Evolutionary conservation across 2,113 vertebrate species (phyloP).

Genomic region (Petrocephalus microphthalmus): DNA sequence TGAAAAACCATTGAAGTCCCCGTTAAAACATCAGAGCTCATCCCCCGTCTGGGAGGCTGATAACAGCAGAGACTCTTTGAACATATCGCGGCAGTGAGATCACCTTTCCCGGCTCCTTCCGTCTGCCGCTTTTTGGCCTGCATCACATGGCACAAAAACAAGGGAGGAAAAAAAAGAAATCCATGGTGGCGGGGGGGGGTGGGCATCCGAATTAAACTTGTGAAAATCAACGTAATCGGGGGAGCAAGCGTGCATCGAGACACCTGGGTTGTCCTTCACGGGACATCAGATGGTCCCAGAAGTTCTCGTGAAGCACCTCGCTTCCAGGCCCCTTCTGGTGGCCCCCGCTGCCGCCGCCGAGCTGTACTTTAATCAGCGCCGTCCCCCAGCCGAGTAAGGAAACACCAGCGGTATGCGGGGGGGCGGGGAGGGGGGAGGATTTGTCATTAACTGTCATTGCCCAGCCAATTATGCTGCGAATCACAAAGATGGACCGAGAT

Average conservation of each 20-base stretch:
- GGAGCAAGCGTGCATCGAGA: not conserved
- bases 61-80: slow-evolving; percentile 27
- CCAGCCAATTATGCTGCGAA: slow-evolving; percentile 39
- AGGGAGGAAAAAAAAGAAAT: not conserved
- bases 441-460: slow-evolving; percentile 52
- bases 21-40: slow-evolving; percentile 24
- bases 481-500: slow-evolving; percentile 40
- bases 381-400: slow-evolving; percentile 26
- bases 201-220: not conserved
- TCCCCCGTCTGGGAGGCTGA: slow-evolving; percentile 19
- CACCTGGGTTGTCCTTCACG: not conserved
- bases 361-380: slow-evolving; percentile 36
- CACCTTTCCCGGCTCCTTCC: not conserved
- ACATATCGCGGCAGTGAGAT: slow-evolving; percentile 24
- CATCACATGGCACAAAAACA: not conserved
- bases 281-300: slow-evolving; percentile 9
- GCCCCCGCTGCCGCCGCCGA: not conserved
- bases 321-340: not conserved
- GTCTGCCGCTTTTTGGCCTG: not conserved
- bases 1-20: slow-evolving; percentile 11
- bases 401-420: slow-evolving; percentile 47
- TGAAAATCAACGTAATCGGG: not conserved
- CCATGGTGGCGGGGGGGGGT: not conserved
- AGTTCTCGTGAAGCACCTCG: not conserved
- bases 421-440: slow-evolving; percentile 27